Conservation (phyloP, 2,888 invertebrate species). For the Caenorhabditis sulstoni region DNA sequence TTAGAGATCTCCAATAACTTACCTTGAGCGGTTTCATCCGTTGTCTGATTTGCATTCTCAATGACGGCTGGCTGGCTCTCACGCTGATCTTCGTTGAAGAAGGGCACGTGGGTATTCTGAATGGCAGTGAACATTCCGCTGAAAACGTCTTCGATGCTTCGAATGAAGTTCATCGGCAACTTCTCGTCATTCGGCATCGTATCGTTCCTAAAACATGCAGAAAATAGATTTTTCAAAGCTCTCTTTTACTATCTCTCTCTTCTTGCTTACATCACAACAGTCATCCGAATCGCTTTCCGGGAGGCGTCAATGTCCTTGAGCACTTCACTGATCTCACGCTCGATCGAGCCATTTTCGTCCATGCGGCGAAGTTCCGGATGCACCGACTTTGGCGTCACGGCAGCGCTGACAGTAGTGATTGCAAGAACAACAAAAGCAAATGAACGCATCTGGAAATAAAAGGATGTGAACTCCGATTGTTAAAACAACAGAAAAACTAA, state of each 20-base stretch:
- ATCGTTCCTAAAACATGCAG: slow-evolving; percentile 14
- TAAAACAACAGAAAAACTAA: no score
- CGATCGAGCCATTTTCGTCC: slow-evolving; percentile 32
- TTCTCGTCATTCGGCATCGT: slow-evolving; percentile 12
- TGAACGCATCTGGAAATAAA: slow-evolving; percentile 39
- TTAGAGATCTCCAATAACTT: no score
- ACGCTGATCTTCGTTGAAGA: slow-evolving; percentile 2
- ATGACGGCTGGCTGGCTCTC: slow-evolving; percentile 8
- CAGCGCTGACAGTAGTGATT: background rate
- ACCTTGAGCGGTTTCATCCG: background rate
- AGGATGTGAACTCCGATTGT: no score
- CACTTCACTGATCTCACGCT: slow-evolving; percentile 42
- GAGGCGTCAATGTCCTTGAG: slow-evolving; percentile 40
- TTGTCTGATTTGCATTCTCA: slow-evolving; percentile 6
- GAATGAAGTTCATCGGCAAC: slow-evolving; percentile 23
- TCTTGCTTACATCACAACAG: slow-evolving; percentile 18
- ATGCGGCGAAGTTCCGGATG: slow-evolving; percentile 33
- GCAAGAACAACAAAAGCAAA: slow-evolving; percentile 8
- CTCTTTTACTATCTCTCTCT: no score
- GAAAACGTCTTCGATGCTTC: slow-evolving; percentile 31
- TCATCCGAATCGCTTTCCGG: slow-evolving; percentile 31
- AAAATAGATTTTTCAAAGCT: background rate
- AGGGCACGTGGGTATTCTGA: slow-evolving; percentile 42
- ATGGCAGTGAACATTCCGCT: slow-evolving; percentile 36
- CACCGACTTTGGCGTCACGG: slow-evolving; percentile 20